Evolutionary conservation across 2,888 invertebrate species (phyloP).

Genomic region (Phrixothrix hirtus): DNA sequence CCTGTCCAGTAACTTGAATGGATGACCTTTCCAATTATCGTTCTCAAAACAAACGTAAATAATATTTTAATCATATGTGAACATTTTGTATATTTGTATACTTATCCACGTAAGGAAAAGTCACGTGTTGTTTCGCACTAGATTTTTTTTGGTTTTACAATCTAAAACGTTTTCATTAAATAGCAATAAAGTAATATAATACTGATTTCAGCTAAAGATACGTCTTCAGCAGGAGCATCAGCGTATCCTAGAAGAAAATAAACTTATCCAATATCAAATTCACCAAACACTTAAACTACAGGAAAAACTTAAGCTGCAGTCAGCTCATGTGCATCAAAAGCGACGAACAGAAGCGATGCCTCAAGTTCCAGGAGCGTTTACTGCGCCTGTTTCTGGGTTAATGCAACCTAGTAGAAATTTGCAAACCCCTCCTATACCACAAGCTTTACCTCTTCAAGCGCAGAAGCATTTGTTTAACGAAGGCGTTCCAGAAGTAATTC

Average conservation of each 20-base stretch:
- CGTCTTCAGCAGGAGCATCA: conserved; percentile 52
- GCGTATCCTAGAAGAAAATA: conserved; percentile 52
- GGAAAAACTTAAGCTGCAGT: conserved; percentile 52
- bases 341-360: not conserved
- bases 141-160: not conserved
- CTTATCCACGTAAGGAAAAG: no score
- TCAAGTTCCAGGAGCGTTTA: not conserved
- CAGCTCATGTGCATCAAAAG: conserved; percentile 40
- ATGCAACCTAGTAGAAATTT: conserved; percentile 22
- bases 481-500: conserved; percentile 34
- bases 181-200: no score
- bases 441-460: conserved; percentile 2
- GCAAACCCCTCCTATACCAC: conserved; percentile 27
- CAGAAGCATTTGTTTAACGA: not conserved
- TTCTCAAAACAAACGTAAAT: no score
- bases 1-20: no score
- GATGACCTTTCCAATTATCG: no score
- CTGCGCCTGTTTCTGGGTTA: not conserved
- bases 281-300: conserved; percentile 51
- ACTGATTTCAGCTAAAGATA: conserved; percentile 51
- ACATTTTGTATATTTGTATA: not conserved
- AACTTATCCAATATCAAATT: conserved; percentile 51
- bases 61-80: no score
- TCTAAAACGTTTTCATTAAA: not conserved
- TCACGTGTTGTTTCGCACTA: no score